Conservation (phyloP, 2,113 vertebrate genomes). For the Ornithorhynchus anatinus region DNA sequence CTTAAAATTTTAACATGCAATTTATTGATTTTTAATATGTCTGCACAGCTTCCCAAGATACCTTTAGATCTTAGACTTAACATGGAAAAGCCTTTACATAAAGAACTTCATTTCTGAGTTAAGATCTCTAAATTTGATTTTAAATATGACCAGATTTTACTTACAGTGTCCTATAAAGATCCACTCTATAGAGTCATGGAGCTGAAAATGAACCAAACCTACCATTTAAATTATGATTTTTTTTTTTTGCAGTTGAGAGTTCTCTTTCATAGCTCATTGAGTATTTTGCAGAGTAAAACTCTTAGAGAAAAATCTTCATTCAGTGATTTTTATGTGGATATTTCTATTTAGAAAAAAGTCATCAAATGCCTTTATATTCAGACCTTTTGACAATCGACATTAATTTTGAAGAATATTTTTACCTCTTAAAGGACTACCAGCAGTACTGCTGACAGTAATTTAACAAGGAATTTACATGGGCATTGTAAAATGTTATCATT, state of each 20-base stretch:
- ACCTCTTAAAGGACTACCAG: not conserved
- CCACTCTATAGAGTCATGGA: constrained; percentile 64
- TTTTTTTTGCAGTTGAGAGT: constrained; percentile 64
- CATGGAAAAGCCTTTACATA: not conserved
- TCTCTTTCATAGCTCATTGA: constrained; percentile 73
- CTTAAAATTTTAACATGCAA: not conserved
- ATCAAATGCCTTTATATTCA: constrained; percentile 57
- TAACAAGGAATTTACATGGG: constrained; percentile 18
- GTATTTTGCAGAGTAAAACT: constrained; percentile 67
- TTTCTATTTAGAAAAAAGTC: constrained; percentile 63
- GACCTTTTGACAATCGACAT: constrained; percentile 54
- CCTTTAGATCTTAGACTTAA: not conserved
- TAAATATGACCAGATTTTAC: constrained; percentile 63
- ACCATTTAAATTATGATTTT: constrained; percentile 72
- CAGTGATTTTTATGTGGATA: constrained; percentile 66
- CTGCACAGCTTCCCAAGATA: not conserved
- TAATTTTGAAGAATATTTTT: constrained; percentile 37
- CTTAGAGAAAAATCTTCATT: constrained; percentile 61
- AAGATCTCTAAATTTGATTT: constrained; percentile 45
- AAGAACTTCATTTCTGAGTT: constrained; percentile 5
- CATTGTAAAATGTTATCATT: constrained; percentile 25
- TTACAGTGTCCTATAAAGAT: constrained; percentile 48
- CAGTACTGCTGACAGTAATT: constrained; percentile 28
- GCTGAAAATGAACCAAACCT: constrained; percentile 73
- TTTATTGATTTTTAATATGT: not conserved